Percentiles rank a stretch among this genome's conserved stretches.
These are phyloP conservation scores for Argentina silus DNA, from an alignment of 2,797 vertebrate species.

Conservation along the genomic window DNA sequence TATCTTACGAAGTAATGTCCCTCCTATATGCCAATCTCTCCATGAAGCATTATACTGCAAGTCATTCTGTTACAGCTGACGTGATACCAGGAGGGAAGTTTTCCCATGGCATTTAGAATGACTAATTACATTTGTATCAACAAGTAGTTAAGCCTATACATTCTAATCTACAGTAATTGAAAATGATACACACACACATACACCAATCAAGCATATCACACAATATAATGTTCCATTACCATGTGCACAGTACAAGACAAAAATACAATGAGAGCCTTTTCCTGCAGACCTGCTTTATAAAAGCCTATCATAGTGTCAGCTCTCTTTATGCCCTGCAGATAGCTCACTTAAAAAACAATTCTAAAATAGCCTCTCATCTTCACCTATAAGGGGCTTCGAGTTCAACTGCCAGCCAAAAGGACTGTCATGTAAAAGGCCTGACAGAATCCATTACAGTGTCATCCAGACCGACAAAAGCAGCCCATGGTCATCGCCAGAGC, in stretches of 20 bases:
- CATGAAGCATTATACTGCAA: background rate
- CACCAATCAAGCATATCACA: background rate
- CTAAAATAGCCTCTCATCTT: conserved; percentile 12
- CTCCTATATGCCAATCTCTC: background rate
- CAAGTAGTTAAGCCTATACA: background rate
- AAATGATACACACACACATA: background rate
- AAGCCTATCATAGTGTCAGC: background rate
- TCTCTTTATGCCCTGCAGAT: conserved; percentile 10
- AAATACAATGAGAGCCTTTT: too few relatives aligned
- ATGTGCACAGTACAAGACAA: too few relatives aligned
- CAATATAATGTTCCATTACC: background rate
- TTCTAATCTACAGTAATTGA: background rate
- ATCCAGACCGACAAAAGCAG: conserved; percentile 5
- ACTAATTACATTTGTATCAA: background rate
- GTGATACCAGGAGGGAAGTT: background rate
- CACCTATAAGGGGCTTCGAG: conserved; percentile 1
- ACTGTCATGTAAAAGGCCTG: conserved; percentile 28
- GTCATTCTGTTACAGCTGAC: background rate
- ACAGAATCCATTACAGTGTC: conserved; percentile 23
- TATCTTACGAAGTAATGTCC: background rate
- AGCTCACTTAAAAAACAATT: background rate
- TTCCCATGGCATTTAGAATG: background rate
- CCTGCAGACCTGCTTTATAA: too few relatives aligned
- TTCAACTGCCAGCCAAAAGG: conserved; percentile 19
- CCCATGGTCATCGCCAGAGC: conserved; percentile 9